These are phyloP conservation scores for Percopsis omiscomaycus DNA, from an alignment of 2,797 vertebrate species.

Conservation along the genomic window DNA sequence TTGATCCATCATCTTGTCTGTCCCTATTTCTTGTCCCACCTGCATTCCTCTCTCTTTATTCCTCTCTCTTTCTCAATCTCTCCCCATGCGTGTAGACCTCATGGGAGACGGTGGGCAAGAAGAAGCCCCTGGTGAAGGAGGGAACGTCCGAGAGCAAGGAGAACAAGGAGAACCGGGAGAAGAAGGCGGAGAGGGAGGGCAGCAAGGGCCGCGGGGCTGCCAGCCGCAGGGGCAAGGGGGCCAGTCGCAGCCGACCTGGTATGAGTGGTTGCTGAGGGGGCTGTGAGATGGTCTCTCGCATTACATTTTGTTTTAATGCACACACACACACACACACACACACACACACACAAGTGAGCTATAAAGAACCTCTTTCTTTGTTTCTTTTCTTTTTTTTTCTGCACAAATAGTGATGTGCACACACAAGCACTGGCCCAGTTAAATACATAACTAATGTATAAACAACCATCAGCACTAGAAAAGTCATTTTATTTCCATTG, in stretches of 20 bases:
- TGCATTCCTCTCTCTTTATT: neutral
- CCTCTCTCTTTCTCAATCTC: neutral
- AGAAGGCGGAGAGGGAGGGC: slow-evolving; percentile 88
- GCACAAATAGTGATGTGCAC: too few species aligned
- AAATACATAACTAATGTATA: too few species aligned
- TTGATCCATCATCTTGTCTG: neutral
- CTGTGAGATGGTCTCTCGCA: neutral
- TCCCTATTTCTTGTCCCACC: neutral
- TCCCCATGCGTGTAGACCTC: slow-evolving; percentile 80
- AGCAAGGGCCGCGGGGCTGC: slow-evolving; percentile 80
- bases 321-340: too few species aligned
- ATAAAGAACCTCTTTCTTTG: too few species aligned
- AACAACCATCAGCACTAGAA: too few species aligned
- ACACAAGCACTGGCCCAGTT: too few species aligned
- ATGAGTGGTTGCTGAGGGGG: slow-evolving; percentile 15
- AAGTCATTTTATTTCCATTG: too few species aligned
- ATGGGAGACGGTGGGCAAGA: slow-evolving; percentile 97
- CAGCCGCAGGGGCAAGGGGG: slow-evolving; percentile 85
- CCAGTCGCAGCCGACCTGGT: slow-evolving; percentile 85
- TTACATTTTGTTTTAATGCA: too few species aligned
- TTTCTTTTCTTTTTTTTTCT: too few species aligned
- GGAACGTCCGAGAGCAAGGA: slow-evolving; percentile 81
- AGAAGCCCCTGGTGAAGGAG: slow-evolving; percentile 91
- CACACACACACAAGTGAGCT: too few species aligned
- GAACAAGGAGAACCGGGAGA: slow-evolving; percentile 96